These are phyloP conservation scores for Tenthredo notha DNA, from an alignment of 2,888 invertebrate genomes.

Conservation along the genomic window DNA sequence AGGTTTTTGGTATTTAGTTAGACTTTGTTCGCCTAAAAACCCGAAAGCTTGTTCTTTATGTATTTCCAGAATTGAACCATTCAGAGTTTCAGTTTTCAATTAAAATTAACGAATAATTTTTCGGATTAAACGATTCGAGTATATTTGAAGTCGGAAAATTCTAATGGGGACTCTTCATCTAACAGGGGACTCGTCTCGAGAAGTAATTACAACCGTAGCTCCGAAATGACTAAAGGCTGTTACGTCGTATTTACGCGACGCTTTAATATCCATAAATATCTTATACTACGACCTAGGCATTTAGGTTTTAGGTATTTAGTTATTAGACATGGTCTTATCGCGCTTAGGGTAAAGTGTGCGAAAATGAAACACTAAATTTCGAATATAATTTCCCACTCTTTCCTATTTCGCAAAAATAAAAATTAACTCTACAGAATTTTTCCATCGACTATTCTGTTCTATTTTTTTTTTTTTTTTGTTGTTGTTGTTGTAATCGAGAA, in stretches of 20 bases:
- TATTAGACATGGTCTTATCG: neutral
- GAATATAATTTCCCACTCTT: neutral
- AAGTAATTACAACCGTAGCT: neutral
- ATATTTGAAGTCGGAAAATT: neutral
- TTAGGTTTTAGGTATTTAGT: neutral
- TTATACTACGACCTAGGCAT: neutral
- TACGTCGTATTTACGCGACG: neutral
- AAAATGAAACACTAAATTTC: neutral
- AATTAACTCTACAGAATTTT: too few relatives aligned
- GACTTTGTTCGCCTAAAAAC: neutral
- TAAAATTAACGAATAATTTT: conserved; percentile 6
- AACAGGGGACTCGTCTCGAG: conserved; percentile 7
- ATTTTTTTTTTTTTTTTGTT: too few relatives aligned
- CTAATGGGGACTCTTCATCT: neutral
- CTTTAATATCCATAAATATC: conserved; percentile 2
- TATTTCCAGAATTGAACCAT: neutral
- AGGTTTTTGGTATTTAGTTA: neutral
- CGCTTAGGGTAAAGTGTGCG: neutral
- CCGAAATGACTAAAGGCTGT: neutral
- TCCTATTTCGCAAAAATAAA: too few relatives aligned
- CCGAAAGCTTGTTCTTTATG: neutral
- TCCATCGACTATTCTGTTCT: neutral
- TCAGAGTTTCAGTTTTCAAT: neutral
- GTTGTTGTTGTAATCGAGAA: too few relatives aligned
- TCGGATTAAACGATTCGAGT: neutral